Evolutionary conservation across 1,140 invertebrate genomes (phyloP), one percentile per base, ranked within the genome.

Genomic region (Achroia grisella): DNA sequence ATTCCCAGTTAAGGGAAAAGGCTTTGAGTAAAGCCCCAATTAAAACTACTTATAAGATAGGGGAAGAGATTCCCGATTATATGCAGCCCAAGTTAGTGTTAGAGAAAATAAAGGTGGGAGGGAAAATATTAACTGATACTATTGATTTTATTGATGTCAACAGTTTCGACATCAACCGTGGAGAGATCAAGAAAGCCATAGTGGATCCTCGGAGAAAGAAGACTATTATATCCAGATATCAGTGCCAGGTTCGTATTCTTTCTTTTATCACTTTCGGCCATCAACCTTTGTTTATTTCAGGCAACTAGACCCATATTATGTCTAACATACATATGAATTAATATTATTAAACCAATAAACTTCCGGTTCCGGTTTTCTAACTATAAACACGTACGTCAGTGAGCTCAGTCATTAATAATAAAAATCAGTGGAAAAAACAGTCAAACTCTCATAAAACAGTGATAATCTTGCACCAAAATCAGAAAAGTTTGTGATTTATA

Each of bases 201-300:
- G 49, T 69, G 10, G 61, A 73, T 43, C 60, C 59, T 0, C 52
- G 53, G 15, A 60, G 52, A 2, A 75, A 68, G 44, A 83, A 73
- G 36, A 80, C 67, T 10, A 45, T 79, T 10, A 23, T 78, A 12
- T 79, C 74, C 2, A 72, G 62, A 34, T 51, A 67, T 46, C 61
- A 70, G 23, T 83, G 79, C 44, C 14, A 62, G 54, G 78, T 77
- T 40, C 39, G 64, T 43, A 17, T 17, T 17, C 2, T 39, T 34
- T 4, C 15, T 29, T 39, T 29, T 3, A 23, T n/a, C n/a, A n/a
- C n/a, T n/a, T n/a, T n/a, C n/a, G n/a, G n/a, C n/a, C n/a, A n/a
- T n/a, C n/a, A n/a, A n/a, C n/a, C n/a, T n/a, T n/a, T n/a, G n/a
- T n/a, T n/a, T n/a, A n/a, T n/a, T n/a, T n/a, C n/a, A n/a, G n/a